phyloP scores from a whole-genome alignment of 2,797 vertebrate genomes.

The Gallinago stenura region DNA sequence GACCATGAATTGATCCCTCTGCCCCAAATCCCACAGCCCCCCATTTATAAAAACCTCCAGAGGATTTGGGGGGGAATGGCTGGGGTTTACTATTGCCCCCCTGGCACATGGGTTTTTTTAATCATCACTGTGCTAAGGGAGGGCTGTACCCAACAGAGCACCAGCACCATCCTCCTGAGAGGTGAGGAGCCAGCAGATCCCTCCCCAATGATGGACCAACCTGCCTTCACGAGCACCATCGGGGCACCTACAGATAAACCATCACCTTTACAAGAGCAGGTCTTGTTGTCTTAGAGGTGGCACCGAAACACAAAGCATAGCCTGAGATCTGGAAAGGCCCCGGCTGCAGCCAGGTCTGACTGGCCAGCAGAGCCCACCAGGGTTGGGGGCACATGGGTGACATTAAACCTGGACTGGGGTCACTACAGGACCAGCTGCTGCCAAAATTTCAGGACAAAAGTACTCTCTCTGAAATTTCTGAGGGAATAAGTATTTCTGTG shows the following conservation, averaged over 20 bases:
- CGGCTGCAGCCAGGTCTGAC: background rate
- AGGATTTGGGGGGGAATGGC: background rate
- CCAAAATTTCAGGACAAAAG: background rate
- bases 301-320: background rate
- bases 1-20: background rate
- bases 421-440: background rate
- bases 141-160: background rate
- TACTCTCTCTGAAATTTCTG: background rate
- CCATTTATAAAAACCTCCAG: background rate
- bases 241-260: rapidly evolving
- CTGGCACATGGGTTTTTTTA: rapidly evolving
- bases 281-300: background rate
- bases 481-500: background rate
- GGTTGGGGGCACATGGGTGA: background rate
- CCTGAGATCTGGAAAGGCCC: background rate
- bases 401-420: background rate
- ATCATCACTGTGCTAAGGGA: background rate
- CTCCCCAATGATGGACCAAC: rapidly evolving
- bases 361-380: background rate
- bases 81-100: background rate
- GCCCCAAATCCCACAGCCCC: background rate
- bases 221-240: background rate
- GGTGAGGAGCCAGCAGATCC: background rate
- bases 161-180: rapidly evolving
- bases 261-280: background rate